Conservation (phyloP, 2,888 invertebrate species). For the Lasioglossum pauxillum region DNA sequence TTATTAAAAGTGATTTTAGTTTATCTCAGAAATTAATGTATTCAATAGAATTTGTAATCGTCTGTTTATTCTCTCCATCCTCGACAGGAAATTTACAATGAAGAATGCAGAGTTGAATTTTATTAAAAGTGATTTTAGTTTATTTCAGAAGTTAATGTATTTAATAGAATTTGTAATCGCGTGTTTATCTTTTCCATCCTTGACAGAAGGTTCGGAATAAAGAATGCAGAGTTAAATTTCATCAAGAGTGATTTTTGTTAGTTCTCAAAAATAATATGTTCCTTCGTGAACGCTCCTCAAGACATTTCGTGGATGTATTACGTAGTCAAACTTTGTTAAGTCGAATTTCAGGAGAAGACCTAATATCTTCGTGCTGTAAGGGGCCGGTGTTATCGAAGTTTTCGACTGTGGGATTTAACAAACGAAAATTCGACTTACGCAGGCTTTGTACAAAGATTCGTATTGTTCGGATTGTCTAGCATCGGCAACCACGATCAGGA, state of each 20-base stretch:
- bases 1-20: background rate
- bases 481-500: background rate
- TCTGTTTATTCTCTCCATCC: too few relatives aligned
- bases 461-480: background rate
- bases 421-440: background rate
- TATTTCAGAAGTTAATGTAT: too few relatives aligned
- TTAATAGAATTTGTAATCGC: background rate
- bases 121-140: background rate
- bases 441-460: background rate
- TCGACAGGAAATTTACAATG: too few relatives aligned
- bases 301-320: background rate
- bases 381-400: background rate
- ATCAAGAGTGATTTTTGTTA: background rate
- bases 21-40: too few relatives aligned
- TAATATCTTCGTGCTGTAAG: background rate
- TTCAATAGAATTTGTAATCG: too few relatives aligned
- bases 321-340: background rate
- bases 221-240: background rate
- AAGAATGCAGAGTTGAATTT: too few relatives aligned
- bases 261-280: background rate
- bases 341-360: background rate
- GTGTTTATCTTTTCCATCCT: too few relatives aligned
- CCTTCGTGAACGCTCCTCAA: background rate
- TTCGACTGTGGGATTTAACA: background rate
- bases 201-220: too few relatives aligned